These are phyloP conservation scores for Argyrosomus japonicus DNA, from an alignment of 2,113 vertebrate genomes.

Conservation along the genomic window DNA sequence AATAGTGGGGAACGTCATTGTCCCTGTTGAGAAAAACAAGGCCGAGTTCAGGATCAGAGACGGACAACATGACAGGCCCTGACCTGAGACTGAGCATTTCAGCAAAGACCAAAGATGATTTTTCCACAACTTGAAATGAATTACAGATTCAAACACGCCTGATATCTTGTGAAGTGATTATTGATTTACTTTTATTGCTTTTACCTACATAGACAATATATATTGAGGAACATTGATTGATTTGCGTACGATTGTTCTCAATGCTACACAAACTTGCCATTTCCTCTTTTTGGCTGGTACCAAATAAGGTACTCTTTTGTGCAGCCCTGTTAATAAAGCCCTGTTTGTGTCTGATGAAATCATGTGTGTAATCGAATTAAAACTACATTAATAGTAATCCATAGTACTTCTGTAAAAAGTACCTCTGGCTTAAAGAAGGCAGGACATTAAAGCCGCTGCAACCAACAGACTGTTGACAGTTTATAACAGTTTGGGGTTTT, in stretches of 20 bases:
- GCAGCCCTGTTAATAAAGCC: background rate
- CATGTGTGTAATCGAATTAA: background rate
- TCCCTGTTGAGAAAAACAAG: conserved; percentile 68
- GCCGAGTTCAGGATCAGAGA: background rate
- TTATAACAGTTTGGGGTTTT: background rate
- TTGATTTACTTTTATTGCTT: background rate
- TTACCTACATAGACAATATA: conserved; percentile 16
- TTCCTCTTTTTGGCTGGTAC: background rate
- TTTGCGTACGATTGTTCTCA: background rate
- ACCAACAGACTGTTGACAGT: too few species aligned
- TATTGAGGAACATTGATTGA: background rate
- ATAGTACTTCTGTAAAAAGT: background rate
- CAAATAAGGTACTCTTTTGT: background rate
- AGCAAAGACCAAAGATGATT: background rate
- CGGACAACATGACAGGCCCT: background rate
- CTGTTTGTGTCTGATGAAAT: background rate
- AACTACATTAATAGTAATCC: background rate
- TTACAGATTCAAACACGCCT: background rate
- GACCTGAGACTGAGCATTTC: background rate
- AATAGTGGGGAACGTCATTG: conserved; percentile 82
- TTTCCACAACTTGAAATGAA: background rate
- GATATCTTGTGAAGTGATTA: background rate
- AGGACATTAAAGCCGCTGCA: background rate
- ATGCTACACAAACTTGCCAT: background rate
- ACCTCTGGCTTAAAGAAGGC: background rate